These are phyloP conservation scores for Passer domesticus DNA, from an alignment of 2,113 vertebrate genomes.

Conservation along the genomic window DNA sequence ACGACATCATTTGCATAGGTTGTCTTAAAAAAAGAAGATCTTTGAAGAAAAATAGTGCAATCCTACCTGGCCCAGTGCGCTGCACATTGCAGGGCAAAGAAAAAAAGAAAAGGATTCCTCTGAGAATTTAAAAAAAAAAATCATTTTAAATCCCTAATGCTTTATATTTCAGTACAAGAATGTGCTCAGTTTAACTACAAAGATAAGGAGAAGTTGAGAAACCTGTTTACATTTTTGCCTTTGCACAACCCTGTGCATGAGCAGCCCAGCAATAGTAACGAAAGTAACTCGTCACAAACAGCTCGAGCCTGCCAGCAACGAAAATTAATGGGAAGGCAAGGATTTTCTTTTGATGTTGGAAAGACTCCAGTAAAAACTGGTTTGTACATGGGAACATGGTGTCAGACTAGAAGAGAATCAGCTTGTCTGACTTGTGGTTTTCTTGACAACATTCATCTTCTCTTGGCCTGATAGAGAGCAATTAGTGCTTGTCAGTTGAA, in stretches of 20 bases:
- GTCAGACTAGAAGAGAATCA: slow-evolving; percentile 87
- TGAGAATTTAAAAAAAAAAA: not conserved
- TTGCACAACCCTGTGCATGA: slow-evolving; percentile 45
- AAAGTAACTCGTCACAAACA: slow-evolving; percentile 64
- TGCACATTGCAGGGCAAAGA: not conserved
- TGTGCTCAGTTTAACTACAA: not conserved
- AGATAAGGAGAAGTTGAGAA: slow-evolving; percentile 65
- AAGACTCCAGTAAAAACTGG: slow-evolving; percentile 89
- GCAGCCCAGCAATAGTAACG: slow-evolving; percentile 46
- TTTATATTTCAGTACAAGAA: slow-evolving; percentile 17
- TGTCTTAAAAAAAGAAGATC: not conserved
- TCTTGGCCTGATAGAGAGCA: slow-evolving; percentile 85
- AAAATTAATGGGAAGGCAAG: slow-evolving; percentile 76
- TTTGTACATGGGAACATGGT: slow-evolving; percentile 90
- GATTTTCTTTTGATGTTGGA: slow-evolving; percentile 82
- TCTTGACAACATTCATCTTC: slow-evolving; percentile 87
- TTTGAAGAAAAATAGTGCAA: not conserved
- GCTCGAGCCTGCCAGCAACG: slow-evolving; percentile 69
- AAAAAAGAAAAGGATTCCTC: not conserved
- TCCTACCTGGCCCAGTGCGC: not conserved
- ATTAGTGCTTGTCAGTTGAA: slow-evolving; percentile 87
- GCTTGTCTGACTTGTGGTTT: slow-evolving; percentile 92
- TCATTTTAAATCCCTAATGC: not conserved
- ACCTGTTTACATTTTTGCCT: slow-evolving; percentile 69
- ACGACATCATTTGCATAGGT: slow-evolving; percentile 1